A percentile compares a stretch with the other conserved stretches of the same genome.
Conservation (phyloP, 2,888 invertebrate genomes). For the Globia sparganii region DNA sequence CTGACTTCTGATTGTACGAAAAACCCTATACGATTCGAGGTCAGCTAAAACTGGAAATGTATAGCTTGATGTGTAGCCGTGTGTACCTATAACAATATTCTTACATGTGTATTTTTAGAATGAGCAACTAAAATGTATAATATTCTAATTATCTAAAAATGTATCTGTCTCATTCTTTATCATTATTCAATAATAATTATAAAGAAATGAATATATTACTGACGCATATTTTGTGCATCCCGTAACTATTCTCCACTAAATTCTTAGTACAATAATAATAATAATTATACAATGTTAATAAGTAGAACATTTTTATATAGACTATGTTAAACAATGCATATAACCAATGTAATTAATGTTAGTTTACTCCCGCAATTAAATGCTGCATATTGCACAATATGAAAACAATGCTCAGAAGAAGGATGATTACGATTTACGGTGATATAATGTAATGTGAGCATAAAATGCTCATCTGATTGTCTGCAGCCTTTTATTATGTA, state of each 20-base stretch:
- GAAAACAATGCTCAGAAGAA: constrained; percentile 44
- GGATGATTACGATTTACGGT: constrained; percentile 19
- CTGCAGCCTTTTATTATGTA: constrained; percentile 35
- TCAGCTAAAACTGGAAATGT: no score
- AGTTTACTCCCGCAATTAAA: constrained; percentile 21
- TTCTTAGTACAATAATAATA: constrained; percentile 34
- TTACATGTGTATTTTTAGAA: constrained; percentile 1
- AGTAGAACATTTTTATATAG: constrained; percentile 18
- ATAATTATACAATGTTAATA: constrained; percentile 36
- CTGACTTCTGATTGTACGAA: no score
- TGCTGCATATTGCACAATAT: constrained; percentile 40
- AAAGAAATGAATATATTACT: constrained; percentile 7
- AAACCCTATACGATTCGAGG: no score
- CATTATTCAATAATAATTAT: no score
- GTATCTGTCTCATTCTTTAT: no score
- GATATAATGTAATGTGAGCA: constrained; percentile 10
- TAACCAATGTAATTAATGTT: constrained; percentile 25
- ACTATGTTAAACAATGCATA: constrained; percentile 40
- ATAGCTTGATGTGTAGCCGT: no score
- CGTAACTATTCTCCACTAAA: constrained; percentile 28
- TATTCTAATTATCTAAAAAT: constrained; percentile 4
- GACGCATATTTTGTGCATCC: constrained; percentile 43
- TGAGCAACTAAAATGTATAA: constrained; percentile 15
- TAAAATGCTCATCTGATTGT: constrained; percentile 33
- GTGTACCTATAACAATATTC: constrained; percentile 4